Conservation (phyloP, 2,113 vertebrate genomes). For the Phylloscopus whistleri region DNA sequence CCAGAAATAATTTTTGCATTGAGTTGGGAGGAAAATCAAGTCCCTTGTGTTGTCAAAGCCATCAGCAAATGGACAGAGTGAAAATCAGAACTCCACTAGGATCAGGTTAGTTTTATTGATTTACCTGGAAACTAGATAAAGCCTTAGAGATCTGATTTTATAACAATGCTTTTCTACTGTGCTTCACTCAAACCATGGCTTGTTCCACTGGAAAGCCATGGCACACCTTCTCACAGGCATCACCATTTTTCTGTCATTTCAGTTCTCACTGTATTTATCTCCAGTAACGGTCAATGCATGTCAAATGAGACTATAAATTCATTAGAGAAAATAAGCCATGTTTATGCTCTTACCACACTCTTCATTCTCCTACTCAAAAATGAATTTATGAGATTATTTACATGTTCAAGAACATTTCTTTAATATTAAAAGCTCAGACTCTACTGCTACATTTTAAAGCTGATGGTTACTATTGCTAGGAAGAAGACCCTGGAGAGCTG, state of each 20-base stretch:
- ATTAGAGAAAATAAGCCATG: not conserved
- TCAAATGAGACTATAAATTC: not conserved
- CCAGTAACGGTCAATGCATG: not conserved
- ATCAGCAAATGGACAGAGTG: not conserved
- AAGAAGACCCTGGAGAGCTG: not conserved
- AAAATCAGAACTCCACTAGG: not conserved
- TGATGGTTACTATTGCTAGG: accelerated
- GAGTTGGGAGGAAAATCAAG: not conserved
- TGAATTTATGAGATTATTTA: not conserved
- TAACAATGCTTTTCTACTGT: not conserved
- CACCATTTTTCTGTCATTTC: not conserved
- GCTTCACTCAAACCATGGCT: not conserved
- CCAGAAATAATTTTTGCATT: not conserved
- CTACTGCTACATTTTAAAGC: not conserved
- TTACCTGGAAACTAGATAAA: not conserved
- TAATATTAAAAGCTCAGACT: not conserved
- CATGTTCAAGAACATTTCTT: not conserved
- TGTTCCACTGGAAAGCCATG: not conserved
- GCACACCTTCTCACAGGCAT: not conserved
- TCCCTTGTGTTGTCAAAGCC: not conserved
- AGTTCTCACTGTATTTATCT: not conserved
- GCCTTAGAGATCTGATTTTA: not conserved
- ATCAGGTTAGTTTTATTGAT: not conserved
- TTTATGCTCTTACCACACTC: not conserved
- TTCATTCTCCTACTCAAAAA: not conserved